Percentiles rank a stretch among this genome's conserved stretches.
Conservation (phyloP, 2,113 vertebrate genomes). For the Lophochroa leadbeateri region DNA sequence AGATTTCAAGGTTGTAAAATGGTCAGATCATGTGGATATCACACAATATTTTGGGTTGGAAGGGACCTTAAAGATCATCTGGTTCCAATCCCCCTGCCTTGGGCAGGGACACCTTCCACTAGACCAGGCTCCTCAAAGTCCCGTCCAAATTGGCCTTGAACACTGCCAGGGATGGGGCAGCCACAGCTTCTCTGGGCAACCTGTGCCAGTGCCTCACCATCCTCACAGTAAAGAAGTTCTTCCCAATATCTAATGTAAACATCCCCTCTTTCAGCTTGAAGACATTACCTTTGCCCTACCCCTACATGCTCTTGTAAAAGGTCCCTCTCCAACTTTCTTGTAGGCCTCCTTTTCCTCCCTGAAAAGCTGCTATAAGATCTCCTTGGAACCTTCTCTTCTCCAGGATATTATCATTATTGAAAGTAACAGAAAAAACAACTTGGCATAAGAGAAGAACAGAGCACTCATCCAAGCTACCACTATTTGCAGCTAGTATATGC, state of each 20-base stretch:
- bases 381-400: not conserved
- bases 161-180: not conserved
- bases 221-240: not conserved
- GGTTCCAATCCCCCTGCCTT: not conserved
- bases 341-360: not conserved
- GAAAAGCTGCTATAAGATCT: not conserved
- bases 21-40: not conserved
- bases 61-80: not conserved
- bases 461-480: not conserved
- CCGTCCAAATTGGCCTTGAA: not conserved
- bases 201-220: not conserved
- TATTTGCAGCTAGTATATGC: not conserved
- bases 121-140: not conserved
- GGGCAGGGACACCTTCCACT: not conserved
- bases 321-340: not conserved
- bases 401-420: not conserved
- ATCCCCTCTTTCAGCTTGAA: not conserved
- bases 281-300: not conserved
- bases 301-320: not conserved
- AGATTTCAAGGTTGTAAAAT: not conserved
- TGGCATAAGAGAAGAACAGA: not conserved
- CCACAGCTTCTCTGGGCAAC: not conserved
- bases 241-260: not conserved
- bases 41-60: not conserved
- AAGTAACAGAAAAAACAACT: not conserved